Conservation (phyloP, 35 echinoderm and acorn worm genomes). For the Lytechinus variegatus region DNA sequence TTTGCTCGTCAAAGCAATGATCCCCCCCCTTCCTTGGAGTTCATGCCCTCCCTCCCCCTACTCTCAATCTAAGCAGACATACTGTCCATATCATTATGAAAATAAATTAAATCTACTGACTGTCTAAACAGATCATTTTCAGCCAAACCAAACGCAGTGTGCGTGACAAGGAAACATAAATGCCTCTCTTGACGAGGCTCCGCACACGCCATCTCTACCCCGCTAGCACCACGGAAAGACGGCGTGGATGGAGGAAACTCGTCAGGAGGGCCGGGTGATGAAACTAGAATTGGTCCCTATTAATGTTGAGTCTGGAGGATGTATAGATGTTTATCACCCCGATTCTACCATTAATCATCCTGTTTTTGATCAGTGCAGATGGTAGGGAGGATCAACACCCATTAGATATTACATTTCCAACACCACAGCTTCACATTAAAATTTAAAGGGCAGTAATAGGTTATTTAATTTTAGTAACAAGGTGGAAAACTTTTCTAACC, state of each 20-base stretch:
- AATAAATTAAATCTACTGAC: conserved; percentile 37
- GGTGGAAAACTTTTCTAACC: not conserved
- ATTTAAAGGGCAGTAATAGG: not conserved
- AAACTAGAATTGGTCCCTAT: not conserved
- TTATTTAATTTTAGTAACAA: not conserved
- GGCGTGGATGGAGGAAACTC: not conserved
- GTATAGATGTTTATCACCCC: not conserved
- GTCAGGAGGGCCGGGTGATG: not conserved
- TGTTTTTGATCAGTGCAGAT: not conserved
- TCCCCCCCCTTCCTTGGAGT: no score
- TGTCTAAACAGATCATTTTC: conserved; percentile 43
- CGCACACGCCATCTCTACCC: not conserved
- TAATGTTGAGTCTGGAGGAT: not conserved
- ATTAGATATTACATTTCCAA: not conserved
- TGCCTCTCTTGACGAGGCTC: not conserved
- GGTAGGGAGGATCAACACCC: not conserved
- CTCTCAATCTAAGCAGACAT: not conserved
- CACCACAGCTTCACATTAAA: not conserved
- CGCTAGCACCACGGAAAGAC: not conserved
- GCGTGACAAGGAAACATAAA: not conserved
- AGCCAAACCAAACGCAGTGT: not conserved
- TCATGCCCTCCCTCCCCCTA: not conserved
- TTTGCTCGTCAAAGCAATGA: not conserved
- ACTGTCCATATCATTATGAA: conserved; percentile 29
- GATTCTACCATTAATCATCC: not conserved